Base-by-base conservation (phyloP, 2,888 invertebrate genomes). In the Stenchaetothrips biformis region DNA sequence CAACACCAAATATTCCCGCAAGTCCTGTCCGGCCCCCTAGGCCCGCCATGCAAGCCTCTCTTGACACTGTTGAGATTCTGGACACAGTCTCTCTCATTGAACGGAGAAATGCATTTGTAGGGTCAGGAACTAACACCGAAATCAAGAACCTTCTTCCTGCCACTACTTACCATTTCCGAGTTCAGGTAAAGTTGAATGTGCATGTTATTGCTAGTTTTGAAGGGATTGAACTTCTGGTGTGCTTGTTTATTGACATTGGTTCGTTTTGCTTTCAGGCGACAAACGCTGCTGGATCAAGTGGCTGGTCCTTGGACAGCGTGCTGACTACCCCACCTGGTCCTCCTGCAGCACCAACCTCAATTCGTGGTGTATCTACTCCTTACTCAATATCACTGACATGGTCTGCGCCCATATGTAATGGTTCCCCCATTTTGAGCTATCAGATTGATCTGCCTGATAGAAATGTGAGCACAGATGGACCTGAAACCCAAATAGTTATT, bases 251-350 rank as follows among this genome's bases (percentile, higher is more conserved):
- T 80, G 16, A 48, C 4, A 79, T n/a, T 27, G 27, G 18, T 53
- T 78, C 78, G 7, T 80, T 67, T 77, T 80, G 48, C 8, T 81
- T 81, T 80, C 90, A 93, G 89, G 96, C 96, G 74, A 89, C 90
- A 80, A 97, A 96, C 88, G 88, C 89, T 83, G 95, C 95, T 78
- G 97, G 97, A n/a, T 89, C 90, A 81, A 92, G 96, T 83, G 88
- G 90, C 78, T 93, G 91, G 89, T 94, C 95, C 77, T 88, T 90
- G 62, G 88, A 90, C 78, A 89, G 91, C 7, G 25, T 74, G 21
- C 25, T 74, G 9, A 74, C 67, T 11, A 90, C 91, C 82, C 90
- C 91, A 21, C 79, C 82, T n/a, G 95, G 95, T 59, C 94, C 94
- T 21, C 92, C 95, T n/a, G 93, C 95, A 48, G 91, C 93, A 80